phyloP scores from a whole-genome alignment of 2,113 vertebrate genomes.

The Ammodytes marinus region DNA sequence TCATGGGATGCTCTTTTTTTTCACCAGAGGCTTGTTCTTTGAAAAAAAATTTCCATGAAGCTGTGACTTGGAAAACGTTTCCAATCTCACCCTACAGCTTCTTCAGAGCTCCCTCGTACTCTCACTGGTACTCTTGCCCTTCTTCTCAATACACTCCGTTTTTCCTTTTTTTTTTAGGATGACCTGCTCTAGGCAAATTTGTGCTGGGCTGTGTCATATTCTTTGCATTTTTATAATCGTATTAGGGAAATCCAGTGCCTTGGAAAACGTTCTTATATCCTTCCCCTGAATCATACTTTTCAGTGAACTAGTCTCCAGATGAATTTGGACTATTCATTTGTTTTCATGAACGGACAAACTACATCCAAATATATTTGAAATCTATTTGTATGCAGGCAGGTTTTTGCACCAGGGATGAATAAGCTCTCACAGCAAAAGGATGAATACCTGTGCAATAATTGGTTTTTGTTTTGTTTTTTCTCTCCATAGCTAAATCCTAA shows the following conservation, averaged over 20 bases:
- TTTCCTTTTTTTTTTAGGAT: background rate
- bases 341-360: background rate
- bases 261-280: constrained; percentile 20
- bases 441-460: background rate
- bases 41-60: background rate
- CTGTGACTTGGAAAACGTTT: background rate
- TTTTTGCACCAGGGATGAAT: background rate
- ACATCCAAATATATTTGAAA: no score
- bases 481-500: background rate
- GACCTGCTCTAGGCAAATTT: background rate
- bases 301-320: background rate
- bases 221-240: background rate
- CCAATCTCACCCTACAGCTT: background rate
- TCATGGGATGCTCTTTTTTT: no score
- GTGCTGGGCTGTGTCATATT: background rate
- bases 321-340: background rate
- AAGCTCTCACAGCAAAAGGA: background rate
- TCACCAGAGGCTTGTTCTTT: background rate
- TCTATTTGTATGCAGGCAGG: no score
- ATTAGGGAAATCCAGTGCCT: constrained; percentile 61
- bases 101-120: background rate
- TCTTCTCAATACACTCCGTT: background rate
- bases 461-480: background rate
- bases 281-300: constrained; percentile 5
- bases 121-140: background rate